Evolutionary conservation across 1,140 invertebrate species (phyloP).

Genomic region (Drosophila bocki): DNA sequence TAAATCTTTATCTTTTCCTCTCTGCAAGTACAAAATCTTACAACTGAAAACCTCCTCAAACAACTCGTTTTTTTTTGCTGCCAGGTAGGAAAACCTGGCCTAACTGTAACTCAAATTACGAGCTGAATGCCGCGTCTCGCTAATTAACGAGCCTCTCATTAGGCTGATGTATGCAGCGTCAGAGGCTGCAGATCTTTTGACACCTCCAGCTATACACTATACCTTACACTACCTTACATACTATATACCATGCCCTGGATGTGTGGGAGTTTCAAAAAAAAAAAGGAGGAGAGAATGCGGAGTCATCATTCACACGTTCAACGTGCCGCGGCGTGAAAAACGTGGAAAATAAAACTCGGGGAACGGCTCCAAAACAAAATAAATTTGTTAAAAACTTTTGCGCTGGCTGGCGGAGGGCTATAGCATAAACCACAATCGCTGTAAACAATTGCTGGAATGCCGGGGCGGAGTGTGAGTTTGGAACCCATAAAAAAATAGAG

Average conservation of each 20-base stretch:
- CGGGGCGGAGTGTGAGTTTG: constrained; percentile 18
- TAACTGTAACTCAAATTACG: constrained; percentile 63
- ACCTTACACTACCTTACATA: neutral
- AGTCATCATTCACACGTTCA: constrained; percentile 66
- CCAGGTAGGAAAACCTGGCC: constrained; percentile 7
- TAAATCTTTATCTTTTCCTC: constrained; percentile 24
- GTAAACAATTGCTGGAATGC: constrained; percentile 66
- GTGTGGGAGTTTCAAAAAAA: constrained; percentile 8
- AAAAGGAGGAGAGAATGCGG: constrained; percentile 18
- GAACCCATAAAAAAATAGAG: constrained; percentile 54
- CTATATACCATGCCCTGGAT: neutral
- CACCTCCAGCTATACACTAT: constrained; percentile 40
- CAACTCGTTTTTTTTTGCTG: constrained; percentile 12
- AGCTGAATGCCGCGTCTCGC: constrained; percentile 30
- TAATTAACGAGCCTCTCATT: constrained; percentile 70
- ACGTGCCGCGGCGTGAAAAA: constrained; percentile 45
- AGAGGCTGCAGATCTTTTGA: constrained; percentile 56
- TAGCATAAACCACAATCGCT: constrained; percentile 63
- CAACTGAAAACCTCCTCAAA: constrained; percentile 1
- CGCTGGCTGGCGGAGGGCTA: constrained; percentile 19
- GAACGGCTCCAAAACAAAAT: constrained; percentile 64
- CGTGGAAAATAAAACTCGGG: constrained; percentile 25
- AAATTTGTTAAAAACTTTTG: constrained; percentile 67
- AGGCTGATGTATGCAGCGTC: constrained; percentile 63
- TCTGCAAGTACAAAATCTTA: neutral